Evolutionary conservation across 37 sponge, comb jelly and placozoan species (phyloP).

Genomic region (Geodia barretti): DNA sequence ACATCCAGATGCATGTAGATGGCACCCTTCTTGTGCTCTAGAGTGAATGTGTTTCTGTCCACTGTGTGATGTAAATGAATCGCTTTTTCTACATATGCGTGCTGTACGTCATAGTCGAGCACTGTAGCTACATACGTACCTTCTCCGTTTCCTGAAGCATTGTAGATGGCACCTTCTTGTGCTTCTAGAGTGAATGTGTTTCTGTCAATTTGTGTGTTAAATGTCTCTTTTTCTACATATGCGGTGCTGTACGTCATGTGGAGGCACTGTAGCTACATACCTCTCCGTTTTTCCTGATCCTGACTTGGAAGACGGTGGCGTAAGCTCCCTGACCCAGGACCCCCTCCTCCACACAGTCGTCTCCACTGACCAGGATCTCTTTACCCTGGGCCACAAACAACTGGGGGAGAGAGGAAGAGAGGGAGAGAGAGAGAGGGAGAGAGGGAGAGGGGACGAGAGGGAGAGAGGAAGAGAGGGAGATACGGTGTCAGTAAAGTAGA

Average conservation of each 20-base stretch:
- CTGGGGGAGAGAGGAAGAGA: slow-evolving; percentile 51
- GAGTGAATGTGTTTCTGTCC: too few species aligned
- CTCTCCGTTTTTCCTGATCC: slow-evolving; percentile 6
- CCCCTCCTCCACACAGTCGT: slow-evolving; percentile 27
- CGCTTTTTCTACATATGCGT: too few species aligned
- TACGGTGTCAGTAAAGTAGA: not conserved
- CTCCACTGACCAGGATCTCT: slow-evolving; percentile 34
- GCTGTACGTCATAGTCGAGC: too few species aligned
- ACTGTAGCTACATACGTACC: too few species aligned
- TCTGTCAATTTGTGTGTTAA: not conserved
- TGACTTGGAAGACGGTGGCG: slow-evolving; percentile 67
- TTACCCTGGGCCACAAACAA: slow-evolving; percentile 56
- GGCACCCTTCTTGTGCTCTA: too few species aligned
- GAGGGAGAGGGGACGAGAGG: slow-evolving; percentile 32
- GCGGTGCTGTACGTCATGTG: too few species aligned
- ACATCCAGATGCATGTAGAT: too few species aligned
- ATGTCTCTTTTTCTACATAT: too few species aligned
- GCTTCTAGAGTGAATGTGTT: not conserved
- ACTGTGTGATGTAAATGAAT: too few species aligned
- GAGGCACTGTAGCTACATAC: not conserved
- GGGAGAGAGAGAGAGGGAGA: slow-evolving; percentile 44
- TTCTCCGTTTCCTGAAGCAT: too few species aligned
- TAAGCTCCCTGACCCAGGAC: slow-evolving; percentile 52
- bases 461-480: slow-evolving; percentile 15
- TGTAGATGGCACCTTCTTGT: too few species aligned